Base-by-base conservation (phyloP, 2,113 vertebrate species). In the Melanerpes formicivorus region DNA sequence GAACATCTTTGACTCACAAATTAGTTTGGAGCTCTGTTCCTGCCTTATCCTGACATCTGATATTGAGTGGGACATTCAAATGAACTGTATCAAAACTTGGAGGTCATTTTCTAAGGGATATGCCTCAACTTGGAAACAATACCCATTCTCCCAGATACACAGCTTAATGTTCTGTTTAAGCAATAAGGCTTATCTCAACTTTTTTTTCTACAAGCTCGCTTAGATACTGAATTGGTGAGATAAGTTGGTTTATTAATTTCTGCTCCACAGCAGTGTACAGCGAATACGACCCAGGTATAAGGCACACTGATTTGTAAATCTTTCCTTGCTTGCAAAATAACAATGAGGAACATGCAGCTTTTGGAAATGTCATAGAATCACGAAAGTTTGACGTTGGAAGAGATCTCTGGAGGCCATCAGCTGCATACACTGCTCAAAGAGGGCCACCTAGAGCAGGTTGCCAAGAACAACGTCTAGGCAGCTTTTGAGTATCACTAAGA, bases 1-100 rank as follows among this genome's bases (percentile, higher is more conserved):
- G 71, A 94, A 92, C 50, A 69, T 81, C 63, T 90, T 88, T 95
- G 84, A 93, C 73, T 95, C 94, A 86, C 65, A 95, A 94, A 96
- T 95, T 96, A 95, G 66, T 77, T 83, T 62, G 67, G 59, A 67
- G 69, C 26, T 69, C 48, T 88, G 56, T 86, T 46, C 23, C 78
- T 84, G 60, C 32, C 40, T 93, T 94, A 66, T 89, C 69, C 72
- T 91, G 80, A 87, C 70, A 90, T 72, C 17, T 88, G 62, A 86
- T 90, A 81, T 69, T 62, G 90, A 88, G 52, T 56, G 30, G 67
- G 73, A 86, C 27, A 63, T 71, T 83, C 40, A 92, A 72, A 88
- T 18, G 27, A 93, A 44, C 25, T 58, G 29, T 48, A 66, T 56
- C 27, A 50, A 65, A 90, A 85, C 32, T 64, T 74, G 8, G 56